Conservation (phyloP, 2,888 invertebrate species). For the Ochropleura leucogaster region DNA sequence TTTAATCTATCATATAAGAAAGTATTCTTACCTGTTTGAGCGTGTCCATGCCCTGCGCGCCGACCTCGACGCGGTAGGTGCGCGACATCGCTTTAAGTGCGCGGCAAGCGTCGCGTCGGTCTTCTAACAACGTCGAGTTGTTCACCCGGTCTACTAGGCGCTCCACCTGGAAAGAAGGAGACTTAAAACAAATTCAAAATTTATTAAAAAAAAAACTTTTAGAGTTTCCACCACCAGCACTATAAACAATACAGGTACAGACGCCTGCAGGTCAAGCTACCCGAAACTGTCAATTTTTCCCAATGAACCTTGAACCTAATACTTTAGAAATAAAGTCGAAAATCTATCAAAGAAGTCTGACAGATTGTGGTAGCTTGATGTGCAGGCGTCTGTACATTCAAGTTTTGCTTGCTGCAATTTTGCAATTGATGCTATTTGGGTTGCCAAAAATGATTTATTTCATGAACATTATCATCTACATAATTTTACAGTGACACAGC, state of each 20-base stretch:
- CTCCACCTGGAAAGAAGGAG: constrained; percentile 92
- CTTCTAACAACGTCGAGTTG: constrained; percentile 98
- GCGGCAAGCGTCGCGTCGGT: constrained; percentile 98
- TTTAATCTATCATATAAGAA: not conserved
- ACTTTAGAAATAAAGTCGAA: too few relatives aligned
- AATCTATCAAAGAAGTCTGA: too few relatives aligned
- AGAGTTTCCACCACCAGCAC: not conserved
- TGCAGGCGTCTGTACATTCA: too few relatives aligned
- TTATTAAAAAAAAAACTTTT: not conserved
- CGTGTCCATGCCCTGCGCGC: constrained; percentile 97
- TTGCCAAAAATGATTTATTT: not conserved
- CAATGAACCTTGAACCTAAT: too few relatives aligned
- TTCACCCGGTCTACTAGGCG: constrained; percentile 97
- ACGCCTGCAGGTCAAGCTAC: too few relatives aligned
- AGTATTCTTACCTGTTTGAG: constrained; percentile 87
- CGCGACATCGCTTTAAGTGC: constrained; percentile 97
- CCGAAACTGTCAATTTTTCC: too few relatives aligned
- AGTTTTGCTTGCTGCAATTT: not conserved
- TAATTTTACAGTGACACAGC: not conserved
- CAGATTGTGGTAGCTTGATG: too few relatives aligned
- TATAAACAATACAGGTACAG: not conserved
- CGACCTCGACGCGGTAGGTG: constrained; percentile 98
- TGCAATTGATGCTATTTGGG: not conserved
- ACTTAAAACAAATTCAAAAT: not conserved
- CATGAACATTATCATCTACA: not conserved